These are phyloP conservation scores for Cephalopterus ornatus DNA, from an alignment of 2,113 vertebrate species.

Conservation along the genomic window DNA sequence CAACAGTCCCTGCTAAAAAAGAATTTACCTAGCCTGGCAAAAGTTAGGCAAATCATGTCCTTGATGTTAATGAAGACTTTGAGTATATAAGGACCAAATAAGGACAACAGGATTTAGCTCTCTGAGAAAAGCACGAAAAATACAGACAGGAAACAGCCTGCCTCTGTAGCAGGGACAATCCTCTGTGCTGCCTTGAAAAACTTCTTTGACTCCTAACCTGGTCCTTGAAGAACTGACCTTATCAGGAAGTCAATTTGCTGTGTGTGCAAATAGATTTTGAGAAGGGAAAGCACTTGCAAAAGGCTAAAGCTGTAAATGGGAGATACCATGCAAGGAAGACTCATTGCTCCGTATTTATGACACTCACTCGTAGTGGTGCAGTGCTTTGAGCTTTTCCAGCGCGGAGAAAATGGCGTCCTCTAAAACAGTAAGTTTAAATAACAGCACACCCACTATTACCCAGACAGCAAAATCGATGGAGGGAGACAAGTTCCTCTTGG, in stretches of 20 bases:
- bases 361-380: background rate
- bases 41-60: background rate
- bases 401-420: background rate
- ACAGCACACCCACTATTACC: background rate
- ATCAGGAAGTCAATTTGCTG: constrained; percentile 33
- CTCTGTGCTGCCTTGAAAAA: constrained; percentile 38
- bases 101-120: background rate
- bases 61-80: background rate
- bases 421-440: background rate
- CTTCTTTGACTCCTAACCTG: constrained; percentile 37
- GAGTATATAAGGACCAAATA: background rate
- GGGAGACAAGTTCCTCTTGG: background rate
- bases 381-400: background rate
- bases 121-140: background rate
- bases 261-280: background rate
- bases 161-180: background rate
- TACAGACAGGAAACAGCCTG: constrained; percentile 34
- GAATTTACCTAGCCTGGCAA: background rate
- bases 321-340: background rate
- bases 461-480: background rate
- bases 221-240: constrained; percentile 44
- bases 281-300: background rate
- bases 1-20: background rate
- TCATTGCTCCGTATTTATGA: background rate
- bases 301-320: background rate